Evolutionary conservation across 2,888 invertebrate species (phyloP), one percentile per base, ranked within the genome.

Genomic region (Eristalinus aeneus): DNA sequence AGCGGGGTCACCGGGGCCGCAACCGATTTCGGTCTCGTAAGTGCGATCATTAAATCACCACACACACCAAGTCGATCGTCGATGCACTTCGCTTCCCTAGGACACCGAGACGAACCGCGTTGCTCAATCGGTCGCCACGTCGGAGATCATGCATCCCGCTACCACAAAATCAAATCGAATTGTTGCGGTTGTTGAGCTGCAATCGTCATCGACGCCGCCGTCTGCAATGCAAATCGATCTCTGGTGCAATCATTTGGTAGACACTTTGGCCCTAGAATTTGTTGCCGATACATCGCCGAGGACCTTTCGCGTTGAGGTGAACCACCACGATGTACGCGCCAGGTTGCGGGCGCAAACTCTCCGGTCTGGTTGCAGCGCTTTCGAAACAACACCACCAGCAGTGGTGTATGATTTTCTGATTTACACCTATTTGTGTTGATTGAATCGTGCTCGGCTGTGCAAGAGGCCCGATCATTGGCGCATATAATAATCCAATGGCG

Each of bases 371-470:
- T 69, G 69, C 20, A 27, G 4, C 20, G 69, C 22, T 75, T 84
- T 80, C 71, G 60, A 79, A 32, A 75, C 65, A 65, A 71, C 60
- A 27, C 27, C 27, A 27, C 75, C 76, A 20, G 8, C 53, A 46
- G 72, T 69, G 65, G 69, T 78, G 82, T 86, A 78, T 86, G 86
- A 86, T 86, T 86, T 82, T 86, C 82, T 69, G 86, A 86, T 86
- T 86, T 86, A 78, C 86, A 86, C 86, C 86, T 86, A 82, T 86
- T 86, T 86, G 86, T 86, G 82, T 86, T 86, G 86, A 86, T 86
- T 86, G 86, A 86, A 82, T 86, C 86, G 86, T 86, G 86, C 77
- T 74, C 61, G 54, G 74, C 64, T 61, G 65, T 61, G 71, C 68
- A 86, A 82, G 74, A 61, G 77, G 76, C 65, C 23, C 56, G 73